Base-by-base conservation (phyloP, 2,113 vertebrate species). In the Solenodon paradoxus region DNA sequence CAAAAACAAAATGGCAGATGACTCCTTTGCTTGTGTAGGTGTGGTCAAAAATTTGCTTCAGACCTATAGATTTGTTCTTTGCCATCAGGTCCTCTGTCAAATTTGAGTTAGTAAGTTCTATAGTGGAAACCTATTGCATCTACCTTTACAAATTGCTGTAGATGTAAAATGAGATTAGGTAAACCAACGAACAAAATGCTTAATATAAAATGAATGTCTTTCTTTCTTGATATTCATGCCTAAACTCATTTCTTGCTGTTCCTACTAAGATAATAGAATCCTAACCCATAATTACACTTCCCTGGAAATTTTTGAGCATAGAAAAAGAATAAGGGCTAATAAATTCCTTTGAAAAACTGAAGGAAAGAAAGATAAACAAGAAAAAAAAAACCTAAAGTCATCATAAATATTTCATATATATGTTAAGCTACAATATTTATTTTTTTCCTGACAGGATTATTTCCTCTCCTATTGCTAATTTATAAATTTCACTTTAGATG, bases 391-490 rank as follows among this genome's bases (percentile, higher is more conserved):
- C 20, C 19, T 47, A 30, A 35, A 45, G 12, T 2, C 47, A 81
- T 92, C 22, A 86, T 93, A 82, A 95, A 92, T 89, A 53, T 79
- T 96, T 96, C 30, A 11, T 17, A 59, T 49, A 2, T 68, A 79
- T 75, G 11, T 83, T 88, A 96, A 96, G 57, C 35, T 74, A 55
- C 7, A 85, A 12, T 47, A 93, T 30, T 78, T 47, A 83, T 24
- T 79, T 97, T 82, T 80, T 97, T 85, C 22, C 53, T 91, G 66
- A 80, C 7, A 49, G n/a, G 57, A 96, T 88, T 96, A 45, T 74
- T 83, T 55, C 30, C 83, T 40, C 3, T 69, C 40, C 7, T 88
- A 22, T 40, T 71, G 30, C 55, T 81, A 94, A 82, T 97, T 74
- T n/a, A 94, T 92, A 82, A 59, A 72, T 87, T 96, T 96, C 32